Base-by-base conservation (phyloP, 2,113 vertebrate genomes). In the Pica pica region DNA sequence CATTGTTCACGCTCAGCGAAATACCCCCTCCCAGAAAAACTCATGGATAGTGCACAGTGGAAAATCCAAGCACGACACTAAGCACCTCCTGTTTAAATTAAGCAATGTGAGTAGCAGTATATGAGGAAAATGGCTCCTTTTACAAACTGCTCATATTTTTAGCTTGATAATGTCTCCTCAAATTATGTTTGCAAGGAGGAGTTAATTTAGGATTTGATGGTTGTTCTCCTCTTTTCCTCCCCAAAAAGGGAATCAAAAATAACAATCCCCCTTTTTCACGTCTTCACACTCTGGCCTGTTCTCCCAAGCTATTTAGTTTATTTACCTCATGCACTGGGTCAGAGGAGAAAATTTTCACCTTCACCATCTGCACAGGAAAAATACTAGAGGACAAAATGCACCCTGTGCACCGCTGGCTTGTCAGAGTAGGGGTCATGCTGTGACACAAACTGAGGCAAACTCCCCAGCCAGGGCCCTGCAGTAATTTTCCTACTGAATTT, bases 351-450 rank as follows among this genome's bases (percentile, higher is more conserved):
- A 63, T 75, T 83, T 82, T 78, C 57, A 64, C 61, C 53, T 84
- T 93, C 46, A 56, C 47, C 87, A 39, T 77, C 42, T 41, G 80
- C 74, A 57, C 41, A 89, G 96, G 97, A 98, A 98, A 98, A 98
- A 60, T 88, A 90, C 87, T 35, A 24, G 82, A 75, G 68, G 70
- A 96, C 75, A 89, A 83, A 97, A 93, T 65, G 79, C 93, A 95
- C 70, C 52, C 49, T 80, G 64, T 88, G 80, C 82, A 49, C 50
- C 11, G 11, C 64, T 31, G 65, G 57, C 59, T 74, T 55, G 69
- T 76, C 94, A 74, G 49, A n/a, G 55, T 13, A 68, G 4, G 1
- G 64, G 44, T n/a, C 65, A 47, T 50, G 18, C 19, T 73, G 65
- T 59, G 81, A 82, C 69, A 78, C 46, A 67, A 11, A 33, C 1